Evolutionary conservation across 30 jellyfish, hydroid and myxozoan species (phyloP).

Genomic region (Hydractinia symbiolongicarpus): DNA sequence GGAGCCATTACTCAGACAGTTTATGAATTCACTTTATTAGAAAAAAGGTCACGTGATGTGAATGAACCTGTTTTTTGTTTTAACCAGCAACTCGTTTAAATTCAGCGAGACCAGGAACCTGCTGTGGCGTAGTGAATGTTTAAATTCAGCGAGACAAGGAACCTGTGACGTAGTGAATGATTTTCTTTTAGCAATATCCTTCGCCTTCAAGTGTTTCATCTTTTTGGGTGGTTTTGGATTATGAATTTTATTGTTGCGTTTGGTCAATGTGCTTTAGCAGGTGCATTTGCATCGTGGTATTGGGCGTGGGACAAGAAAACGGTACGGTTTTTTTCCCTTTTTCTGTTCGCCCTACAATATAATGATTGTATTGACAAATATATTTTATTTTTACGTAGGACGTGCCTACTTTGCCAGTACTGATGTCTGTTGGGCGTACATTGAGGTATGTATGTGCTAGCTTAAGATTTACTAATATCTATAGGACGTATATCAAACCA

Average conservation of each 20-base stretch:
- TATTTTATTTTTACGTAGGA: not conserved
- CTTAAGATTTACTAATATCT: not conserved
- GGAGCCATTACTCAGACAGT: too few relatives aligned
- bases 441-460: not conserved
- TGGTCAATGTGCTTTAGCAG: conserved; percentile 83
- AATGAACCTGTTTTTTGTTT: too few relatives aligned
- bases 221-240: conserved; percentile 94
- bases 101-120: too few relatives aligned
- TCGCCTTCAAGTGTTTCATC: conserved; percentile 71
- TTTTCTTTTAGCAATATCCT: conserved; percentile 10
- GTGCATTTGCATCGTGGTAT: conserved; percentile 92
- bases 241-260: conserved; percentile 69
- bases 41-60: too few relatives aligned
- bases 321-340: not conserved
- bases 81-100: too few relatives aligned
- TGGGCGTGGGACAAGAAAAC: conserved; percentile 57
- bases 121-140: too few relatives aligned
- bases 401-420: not conserved
- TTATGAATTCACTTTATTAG: too few relatives aligned
- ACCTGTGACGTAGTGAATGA: not conserved
- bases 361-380: not conserved
- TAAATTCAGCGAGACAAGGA: too few relatives aligned
- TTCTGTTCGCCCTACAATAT: not conserved
- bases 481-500: too few relatives aligned
- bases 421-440: conserved; percentile 11